phyloP scores from a whole-genome alignment of 2,888 invertebrate genomes.

The Drosophila kanekoi region DNA sequence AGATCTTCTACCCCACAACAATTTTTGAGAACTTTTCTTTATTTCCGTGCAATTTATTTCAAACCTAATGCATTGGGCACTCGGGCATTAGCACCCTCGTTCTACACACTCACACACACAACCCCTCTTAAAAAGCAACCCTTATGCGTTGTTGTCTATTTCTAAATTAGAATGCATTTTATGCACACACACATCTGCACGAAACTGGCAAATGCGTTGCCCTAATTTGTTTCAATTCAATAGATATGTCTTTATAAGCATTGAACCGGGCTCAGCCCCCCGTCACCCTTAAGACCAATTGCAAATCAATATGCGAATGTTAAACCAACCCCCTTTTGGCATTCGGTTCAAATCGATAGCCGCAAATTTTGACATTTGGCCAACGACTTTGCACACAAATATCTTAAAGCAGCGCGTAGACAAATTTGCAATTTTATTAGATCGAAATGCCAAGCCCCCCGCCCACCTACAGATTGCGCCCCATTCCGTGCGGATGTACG shows the following conservation, averaged over 20 bases:
- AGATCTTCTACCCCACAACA: constrained; percentile 10
- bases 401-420: constrained; percentile 51
- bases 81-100: constrained; percentile 59
- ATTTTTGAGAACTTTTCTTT: constrained; percentile 28
- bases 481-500: constrained; percentile 33
- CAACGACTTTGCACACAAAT: constrained; percentile 60
- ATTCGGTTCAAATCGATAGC: constrained; percentile 66
- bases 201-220: constrained; percentile 42
- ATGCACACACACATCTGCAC: constrained; percentile 40
- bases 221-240: constrained; percentile 41
- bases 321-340: constrained; percentile 28
- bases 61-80: constrained; percentile 45
- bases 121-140: constrained; percentile 26
- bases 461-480: background rate
- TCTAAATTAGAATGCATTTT: constrained; percentile 71
- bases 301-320: constrained; percentile 51
- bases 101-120: constrained; percentile 8
- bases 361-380: constrained; percentile 79
- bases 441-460: constrained; percentile 10
- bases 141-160: constrained; percentile 19
- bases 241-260: constrained; percentile 64
- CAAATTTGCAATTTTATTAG: constrained; percentile 79
- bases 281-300: constrained; percentile 8
- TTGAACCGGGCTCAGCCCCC: constrained; percentile 35
- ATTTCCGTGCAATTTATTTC: constrained; percentile 65